phyloP scores from a whole-genome alignment of 2,888 invertebrate species.

The Eumacrocentrus americanus region DNA sequence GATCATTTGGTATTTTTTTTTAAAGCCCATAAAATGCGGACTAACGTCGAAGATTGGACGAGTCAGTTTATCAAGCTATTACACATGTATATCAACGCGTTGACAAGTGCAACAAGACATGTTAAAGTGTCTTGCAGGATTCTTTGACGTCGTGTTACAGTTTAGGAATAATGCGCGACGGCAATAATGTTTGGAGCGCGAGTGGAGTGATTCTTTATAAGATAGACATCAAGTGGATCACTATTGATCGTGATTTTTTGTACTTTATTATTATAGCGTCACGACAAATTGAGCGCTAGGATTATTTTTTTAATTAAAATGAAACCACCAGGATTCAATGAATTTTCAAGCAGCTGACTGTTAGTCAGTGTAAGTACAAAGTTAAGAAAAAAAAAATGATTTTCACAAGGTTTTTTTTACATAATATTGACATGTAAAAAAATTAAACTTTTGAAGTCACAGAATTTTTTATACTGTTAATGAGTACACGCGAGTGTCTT shows the following conservation, averaged over 20 bases:
- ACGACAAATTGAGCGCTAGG: too few relatives aligned
- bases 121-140: background rate
- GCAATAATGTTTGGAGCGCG: background rate
- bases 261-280: too few relatives aligned
- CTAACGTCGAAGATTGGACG: slow-evolving; percentile 3
- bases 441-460: too few relatives aligned
- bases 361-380: slow-evolving; percentile 37
- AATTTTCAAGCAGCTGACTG: slow-evolving; percentile 38
- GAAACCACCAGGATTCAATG: slow-evolving; percentile 34
- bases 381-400: background rate
- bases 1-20: background rate
- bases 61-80: background rate
- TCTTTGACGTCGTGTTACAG: background rate
- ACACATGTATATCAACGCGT: background rate
- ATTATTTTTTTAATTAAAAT: too few relatives aligned
- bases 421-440: too few relatives aligned
- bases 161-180: slow-evolving; percentile 4
- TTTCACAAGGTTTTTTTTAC: background rate
- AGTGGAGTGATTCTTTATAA: slow-evolving; percentile 16
- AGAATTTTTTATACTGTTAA: too few relatives aligned
- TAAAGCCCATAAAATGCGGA: slow-evolving; percentile 13
- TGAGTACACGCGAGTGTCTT: too few relatives aligned
- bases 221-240: background rate
- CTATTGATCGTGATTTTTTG: background rate
- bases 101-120: background rate